These are phyloP conservation scores for Galerucella calmariensis DNA, from an alignment of 2,888 invertebrate species.

Conservation along the genomic window DNA sequence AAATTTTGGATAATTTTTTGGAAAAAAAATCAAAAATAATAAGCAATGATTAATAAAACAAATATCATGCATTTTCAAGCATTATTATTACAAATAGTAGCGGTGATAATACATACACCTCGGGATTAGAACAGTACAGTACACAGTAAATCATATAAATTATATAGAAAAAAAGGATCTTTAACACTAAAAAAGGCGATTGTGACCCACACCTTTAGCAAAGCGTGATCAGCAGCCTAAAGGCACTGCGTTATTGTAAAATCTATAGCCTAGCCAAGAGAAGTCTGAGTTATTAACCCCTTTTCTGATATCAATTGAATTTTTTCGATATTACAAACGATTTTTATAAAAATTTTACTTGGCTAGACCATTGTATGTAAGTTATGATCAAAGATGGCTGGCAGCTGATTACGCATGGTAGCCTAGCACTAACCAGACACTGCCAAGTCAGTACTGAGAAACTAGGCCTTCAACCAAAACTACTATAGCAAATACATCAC, in stretches of 20 bases:
- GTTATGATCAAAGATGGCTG: slow-evolving; percentile 57
- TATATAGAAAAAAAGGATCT: slow-evolving; percentile 54
- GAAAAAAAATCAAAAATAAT: slow-evolving; percentile 56
- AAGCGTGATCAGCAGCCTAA: slow-evolving; percentile 66
- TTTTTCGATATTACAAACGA: not conserved
- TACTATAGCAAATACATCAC: slow-evolving; percentile 49
- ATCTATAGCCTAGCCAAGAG: slow-evolving; percentile 34
- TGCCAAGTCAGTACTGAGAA: slow-evolving; percentile 51
- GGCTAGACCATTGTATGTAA: slow-evolving; percentile 31
- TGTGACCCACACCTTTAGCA: slow-evolving; percentile 64
- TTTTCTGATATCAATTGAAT: not conserved
- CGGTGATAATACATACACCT: slow-evolving; percentile 70
- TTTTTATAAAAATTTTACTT: not conserved
- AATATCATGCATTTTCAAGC: slow-evolving; percentile 89
- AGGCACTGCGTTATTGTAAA: slow-evolving; percentile 64
- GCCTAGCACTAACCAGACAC: slow-evolving; percentile 51
- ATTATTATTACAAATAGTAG: slow-evolving; percentile 88
- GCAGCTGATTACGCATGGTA: slow-evolving; percentile 64
- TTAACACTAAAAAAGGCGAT: slow-evolving; percentile 47
- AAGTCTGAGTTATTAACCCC: not conserved
- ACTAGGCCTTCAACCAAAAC: slow-evolving; percentile 54
- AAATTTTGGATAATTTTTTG: slow-evolving; percentile 38
- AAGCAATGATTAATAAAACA: slow-evolving; percentile 75
- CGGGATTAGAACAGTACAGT: slow-evolving; percentile 68
- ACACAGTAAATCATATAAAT: slow-evolving; percentile 64